Percentiles rank a stretch among this genome's conserved stretches.
These are phyloP conservation scores for Prionchulus punctatus DNA, from an alignment of 2,888 invertebrate species.

Conservation along the genomic window DNA sequence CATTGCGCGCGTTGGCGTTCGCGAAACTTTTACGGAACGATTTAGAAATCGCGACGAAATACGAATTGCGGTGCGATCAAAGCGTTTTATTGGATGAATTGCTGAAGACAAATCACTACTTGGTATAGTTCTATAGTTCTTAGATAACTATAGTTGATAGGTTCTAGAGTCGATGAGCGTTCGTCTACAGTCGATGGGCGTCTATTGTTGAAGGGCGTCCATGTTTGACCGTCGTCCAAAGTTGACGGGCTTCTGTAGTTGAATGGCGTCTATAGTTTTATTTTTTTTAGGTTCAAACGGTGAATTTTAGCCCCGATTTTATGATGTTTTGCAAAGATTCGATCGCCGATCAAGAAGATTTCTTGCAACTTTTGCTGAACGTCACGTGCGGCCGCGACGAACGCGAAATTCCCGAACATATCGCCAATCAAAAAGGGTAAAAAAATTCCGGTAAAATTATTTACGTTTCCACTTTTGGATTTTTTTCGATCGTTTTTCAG, in stretches of 20 bases:
- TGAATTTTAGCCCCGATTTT: neutral
- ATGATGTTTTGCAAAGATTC: constrained; percentile 15
- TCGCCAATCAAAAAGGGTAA: neutral
- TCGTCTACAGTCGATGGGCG: too few relatives aligned
- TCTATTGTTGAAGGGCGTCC: too few relatives aligned
- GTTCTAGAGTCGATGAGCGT: too few relatives aligned
- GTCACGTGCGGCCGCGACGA: constrained; percentile 37
- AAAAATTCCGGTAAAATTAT: too few relatives aligned
- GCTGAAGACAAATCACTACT: constrained; percentile 34
- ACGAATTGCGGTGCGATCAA: constrained; percentile 29
- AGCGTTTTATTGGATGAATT: constrained; percentile 41
- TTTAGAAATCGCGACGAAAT: constrained; percentile 43
- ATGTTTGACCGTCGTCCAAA: too few relatives aligned
- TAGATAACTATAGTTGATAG: too few relatives aligned
- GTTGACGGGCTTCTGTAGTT: constrained; percentile 19
- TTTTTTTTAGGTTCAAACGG: constrained; percentile 11
- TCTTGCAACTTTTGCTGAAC: constrained; percentile 36
- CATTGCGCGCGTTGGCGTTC: constrained; percentile 61
- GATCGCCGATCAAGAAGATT: constrained; percentile 29
- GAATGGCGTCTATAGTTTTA: constrained; percentile 31
- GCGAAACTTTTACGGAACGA: constrained; percentile 57
- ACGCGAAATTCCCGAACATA: neutral
- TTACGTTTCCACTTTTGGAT: too few relatives aligned
- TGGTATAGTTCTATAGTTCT: too few relatives aligned
- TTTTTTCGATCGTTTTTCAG: too few relatives aligned